Evolutionary conservation across 2,888 invertebrate species (phyloP).

Genomic region (Crocallis elinguaria): DNA sequence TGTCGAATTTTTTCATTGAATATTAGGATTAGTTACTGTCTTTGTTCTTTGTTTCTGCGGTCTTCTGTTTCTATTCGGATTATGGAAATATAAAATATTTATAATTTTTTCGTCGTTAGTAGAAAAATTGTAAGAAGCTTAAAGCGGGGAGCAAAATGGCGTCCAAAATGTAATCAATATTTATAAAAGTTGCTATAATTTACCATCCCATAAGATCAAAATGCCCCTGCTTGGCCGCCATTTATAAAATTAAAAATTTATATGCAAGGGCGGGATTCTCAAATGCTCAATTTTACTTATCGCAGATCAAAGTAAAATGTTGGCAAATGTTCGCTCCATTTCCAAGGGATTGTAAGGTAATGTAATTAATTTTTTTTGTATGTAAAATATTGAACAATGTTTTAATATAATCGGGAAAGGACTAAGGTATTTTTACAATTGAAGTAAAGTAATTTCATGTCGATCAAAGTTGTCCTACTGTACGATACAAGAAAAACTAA

Average conservation of each 20-base stretch:
- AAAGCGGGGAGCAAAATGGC: background rate
- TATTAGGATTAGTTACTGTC: too few species aligned
- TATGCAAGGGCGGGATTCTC: slow-evolving; percentile 7
- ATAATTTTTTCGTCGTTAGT: background rate
- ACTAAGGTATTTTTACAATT: too few species aligned
- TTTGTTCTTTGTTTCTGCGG: too few species aligned
- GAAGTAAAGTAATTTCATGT: too few species aligned
- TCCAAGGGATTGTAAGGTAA: background rate
- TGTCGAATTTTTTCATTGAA: too few species aligned
- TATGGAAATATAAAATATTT: too few species aligned
- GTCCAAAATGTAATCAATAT: slow-evolving; percentile 5
- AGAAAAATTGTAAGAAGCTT: background rate
- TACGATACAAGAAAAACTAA: too few species aligned
- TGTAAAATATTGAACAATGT: background rate
- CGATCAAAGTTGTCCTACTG: too few species aligned
- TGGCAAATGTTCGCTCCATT: background rate
- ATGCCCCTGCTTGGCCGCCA: slow-evolving; percentile 3
- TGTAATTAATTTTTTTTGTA: background rate
- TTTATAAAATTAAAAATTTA: slow-evolving; percentile 26
- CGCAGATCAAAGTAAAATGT: background rate
- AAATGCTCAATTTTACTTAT: background rate
- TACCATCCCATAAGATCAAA: background rate
- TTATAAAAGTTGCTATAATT: slow-evolving; percentile 6
- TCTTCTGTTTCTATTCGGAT: too few species aligned
- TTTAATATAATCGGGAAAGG: too few species aligned